Percentiles rank a stretch among this genome's conserved stretches.
Evolutionary conservation across 2,797 vertebrate genomes (phyloP).

Genomic region (Girardinus metallicus): DNA sequence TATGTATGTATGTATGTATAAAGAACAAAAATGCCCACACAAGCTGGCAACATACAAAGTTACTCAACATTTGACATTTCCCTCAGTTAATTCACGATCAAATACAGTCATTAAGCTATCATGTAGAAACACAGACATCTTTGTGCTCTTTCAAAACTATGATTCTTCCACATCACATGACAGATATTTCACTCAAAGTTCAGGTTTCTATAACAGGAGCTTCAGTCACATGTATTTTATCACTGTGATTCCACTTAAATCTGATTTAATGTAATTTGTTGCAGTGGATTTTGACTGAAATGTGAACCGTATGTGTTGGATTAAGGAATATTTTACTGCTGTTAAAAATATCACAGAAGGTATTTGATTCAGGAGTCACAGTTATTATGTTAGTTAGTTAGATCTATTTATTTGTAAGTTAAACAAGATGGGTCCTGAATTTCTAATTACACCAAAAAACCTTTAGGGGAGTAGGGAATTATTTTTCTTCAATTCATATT

Average conservation of each 20-base stretch:
- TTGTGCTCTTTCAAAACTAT: conserved; percentile 1
- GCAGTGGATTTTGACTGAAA: conserved; percentile 26
- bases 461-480: not conserved
- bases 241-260: not conserved
- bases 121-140: not conserved
- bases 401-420: not conserved
- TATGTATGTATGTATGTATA: too few species aligned
- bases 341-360: conserved; percentile 23
- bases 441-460: not conserved
- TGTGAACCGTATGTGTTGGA: conserved; percentile 30
- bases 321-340: conserved; percentile 21
- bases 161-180: conserved; percentile 1
- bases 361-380: conserved; percentile 8
- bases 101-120: not conserved
- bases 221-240: conserved; percentile 31
- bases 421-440: not conserved
- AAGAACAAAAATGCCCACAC: not conserved
- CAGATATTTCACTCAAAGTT: not conserved
- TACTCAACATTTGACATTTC: not conserved
- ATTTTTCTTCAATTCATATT: not conserved
- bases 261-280: conserved; percentile 18
- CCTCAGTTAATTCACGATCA: conserved; percentile 1
- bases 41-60: not conserved
- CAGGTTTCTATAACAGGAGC: not conserved
- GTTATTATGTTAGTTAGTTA: not conserved